Conservation (phyloP, 2,888 invertebrate genomes). For the Oligia strigilis region DNA sequence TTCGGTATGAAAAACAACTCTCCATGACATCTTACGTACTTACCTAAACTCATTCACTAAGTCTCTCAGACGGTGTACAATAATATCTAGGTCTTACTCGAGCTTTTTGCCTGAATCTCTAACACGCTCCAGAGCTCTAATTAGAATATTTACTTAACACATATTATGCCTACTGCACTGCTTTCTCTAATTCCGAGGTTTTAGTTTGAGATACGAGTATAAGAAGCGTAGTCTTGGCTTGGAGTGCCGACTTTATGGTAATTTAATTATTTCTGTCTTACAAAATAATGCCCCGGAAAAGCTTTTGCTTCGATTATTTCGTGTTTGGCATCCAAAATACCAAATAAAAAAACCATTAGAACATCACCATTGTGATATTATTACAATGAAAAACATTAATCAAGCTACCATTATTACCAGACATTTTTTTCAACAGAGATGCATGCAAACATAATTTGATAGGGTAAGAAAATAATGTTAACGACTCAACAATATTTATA, state of each 20-base stretch:
- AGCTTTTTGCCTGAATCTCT: slow-evolving; percentile 6
- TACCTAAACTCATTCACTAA: neutral
- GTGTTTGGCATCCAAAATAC: neutral
- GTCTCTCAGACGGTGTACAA: neutral
- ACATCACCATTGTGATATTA: neutral
- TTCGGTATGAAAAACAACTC: no score
- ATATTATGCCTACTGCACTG: neutral
- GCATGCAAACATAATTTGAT: neutral
- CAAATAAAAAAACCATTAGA: neutral
- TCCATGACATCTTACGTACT: no score
- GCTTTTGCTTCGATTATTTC: neutral
- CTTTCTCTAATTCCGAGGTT: neutral
- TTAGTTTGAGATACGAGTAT: neutral
- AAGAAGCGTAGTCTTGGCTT: neutral
- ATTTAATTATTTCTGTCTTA: neutral
- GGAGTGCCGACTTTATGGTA: neutral
- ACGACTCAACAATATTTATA: neutral
- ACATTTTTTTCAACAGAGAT: slow-evolving; percentile 2
- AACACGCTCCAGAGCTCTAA: slow-evolving; percentile 38
- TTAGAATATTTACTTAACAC: slow-evolving; percentile 62
- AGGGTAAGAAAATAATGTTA: neutral
- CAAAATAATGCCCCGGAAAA: neutral
- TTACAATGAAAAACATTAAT: neutral
- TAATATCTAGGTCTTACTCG: neutral
- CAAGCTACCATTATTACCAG: neutral